These are phyloP conservation scores for Microcebus ravelobensis DNA, from an alignment of 2,113 vertebrate species.

Conservation along the genomic window DNA sequence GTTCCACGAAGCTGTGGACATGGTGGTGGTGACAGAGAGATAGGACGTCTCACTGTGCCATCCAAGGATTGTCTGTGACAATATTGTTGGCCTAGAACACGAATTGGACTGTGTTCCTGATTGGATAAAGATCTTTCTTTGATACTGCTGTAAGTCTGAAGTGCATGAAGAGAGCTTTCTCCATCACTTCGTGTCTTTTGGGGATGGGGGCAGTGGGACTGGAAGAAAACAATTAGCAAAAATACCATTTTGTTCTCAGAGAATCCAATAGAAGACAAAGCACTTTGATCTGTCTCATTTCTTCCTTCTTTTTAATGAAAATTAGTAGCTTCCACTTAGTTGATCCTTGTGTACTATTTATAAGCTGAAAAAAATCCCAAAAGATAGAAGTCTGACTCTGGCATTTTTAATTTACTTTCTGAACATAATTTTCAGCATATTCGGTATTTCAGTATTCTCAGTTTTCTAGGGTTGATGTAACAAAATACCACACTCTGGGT, in stretches of 20 bases:
- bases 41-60: neutral
- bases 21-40: neutral
- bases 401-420: neutral
- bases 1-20: neutral
- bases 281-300: neutral
- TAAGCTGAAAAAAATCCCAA: neutral
- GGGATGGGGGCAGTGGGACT: too few species aligned
- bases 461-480: neutral
- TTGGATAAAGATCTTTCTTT: neutral
- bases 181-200: neutral
- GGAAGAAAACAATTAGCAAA: neutral
- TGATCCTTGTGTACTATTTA: neutral
- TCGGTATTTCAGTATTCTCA: neutral
- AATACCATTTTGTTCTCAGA: neutral
- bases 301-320: neutral
- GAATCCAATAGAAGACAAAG: neutral
- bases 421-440: neutral
- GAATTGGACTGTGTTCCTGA: neutral
- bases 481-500: neutral
- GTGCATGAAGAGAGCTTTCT: neutral
- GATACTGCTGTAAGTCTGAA: neutral
- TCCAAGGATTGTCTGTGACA: neutral
- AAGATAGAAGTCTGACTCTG: neutral
- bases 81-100: rapidly evolving
- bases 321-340: neutral